Conservation (phyloP, 2,113 vertebrate genomes). For the Garra rufa region DNA sequence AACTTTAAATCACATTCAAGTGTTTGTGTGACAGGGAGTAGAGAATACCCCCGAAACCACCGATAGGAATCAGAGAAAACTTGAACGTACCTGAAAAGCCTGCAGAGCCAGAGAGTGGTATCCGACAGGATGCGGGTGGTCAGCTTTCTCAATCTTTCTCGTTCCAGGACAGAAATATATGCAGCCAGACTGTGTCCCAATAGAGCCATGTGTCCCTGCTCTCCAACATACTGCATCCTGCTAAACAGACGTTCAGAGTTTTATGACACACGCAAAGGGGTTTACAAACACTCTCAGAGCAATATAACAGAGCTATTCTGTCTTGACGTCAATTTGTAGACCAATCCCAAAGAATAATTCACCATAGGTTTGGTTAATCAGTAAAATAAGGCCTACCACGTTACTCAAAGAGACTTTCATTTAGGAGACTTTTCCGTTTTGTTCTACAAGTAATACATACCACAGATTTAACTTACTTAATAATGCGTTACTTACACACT, state of each 20-base stretch:
- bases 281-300: conserved; percentile 28
- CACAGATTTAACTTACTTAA: no score
- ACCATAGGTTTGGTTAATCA: not conserved
- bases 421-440: not conserved
- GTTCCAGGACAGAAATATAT: conserved; percentile 92
- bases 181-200: conserved; percentile 95
- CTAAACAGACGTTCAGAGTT: conserved; percentile 50
- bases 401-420: not conserved
- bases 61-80: not conserved
- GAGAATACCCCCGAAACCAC: not conserved
- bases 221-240: conserved; percentile 88
- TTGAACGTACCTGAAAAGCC: conserved; percentile 89
- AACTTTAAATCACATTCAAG: not conserved
- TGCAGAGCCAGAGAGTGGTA: conserved; percentile 94
- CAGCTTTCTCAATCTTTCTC: conserved; percentile 87
- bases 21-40: not conserved
- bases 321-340: not conserved
- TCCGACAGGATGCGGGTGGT: conserved; percentile 94
- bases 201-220: conserved; percentile 93
- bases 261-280: not conserved
- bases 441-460: no score
- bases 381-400: not conserved
- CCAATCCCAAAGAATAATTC: not conserved
- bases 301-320: not conserved
- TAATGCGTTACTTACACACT: no score